Conservation (phyloP, 2,888 invertebrate genomes). For the Minunthozetes semirufus region DNA sequence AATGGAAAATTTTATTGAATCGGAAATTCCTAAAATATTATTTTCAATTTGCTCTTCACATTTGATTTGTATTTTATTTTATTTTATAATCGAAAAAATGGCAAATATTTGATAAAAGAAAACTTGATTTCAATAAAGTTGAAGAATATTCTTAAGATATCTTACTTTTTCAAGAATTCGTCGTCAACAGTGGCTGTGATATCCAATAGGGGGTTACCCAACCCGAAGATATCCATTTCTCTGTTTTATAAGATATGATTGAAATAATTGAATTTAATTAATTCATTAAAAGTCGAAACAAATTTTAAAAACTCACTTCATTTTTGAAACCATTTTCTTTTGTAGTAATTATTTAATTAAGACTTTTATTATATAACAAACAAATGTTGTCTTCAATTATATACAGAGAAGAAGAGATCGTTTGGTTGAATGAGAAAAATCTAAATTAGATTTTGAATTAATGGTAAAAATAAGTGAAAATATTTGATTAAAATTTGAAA, state of each 20-base stretch:
- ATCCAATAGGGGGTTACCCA: slow-evolving; percentile 93
- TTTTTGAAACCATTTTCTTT: not conserved
- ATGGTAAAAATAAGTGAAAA: not conserved
- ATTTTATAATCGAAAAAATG: no score
- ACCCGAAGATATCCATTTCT: slow-evolving; percentile 60
- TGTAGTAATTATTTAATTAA: not conserved
- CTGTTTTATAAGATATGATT: not conserved
- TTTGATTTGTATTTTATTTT: no score
- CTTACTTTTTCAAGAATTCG: slow-evolving; percentile 72
- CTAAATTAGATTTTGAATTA: no score
- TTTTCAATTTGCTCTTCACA: no score
- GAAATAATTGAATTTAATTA: not conserved
- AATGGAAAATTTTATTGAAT: no score
- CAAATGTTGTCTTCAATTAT: not conserved
- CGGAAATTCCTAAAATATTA: no score
- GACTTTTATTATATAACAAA: not conserved
- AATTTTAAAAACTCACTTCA: slow-evolving; percentile 5
- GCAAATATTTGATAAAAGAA: not conserved
- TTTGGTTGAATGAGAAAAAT: no score
- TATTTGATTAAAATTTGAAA: not conserved
- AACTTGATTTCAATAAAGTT: not conserved
- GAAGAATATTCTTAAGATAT: not conserved
- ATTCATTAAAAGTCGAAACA: no score
- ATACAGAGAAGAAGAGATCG: no score
- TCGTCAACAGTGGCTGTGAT: slow-evolving; percentile 75